These are phyloP conservation scores for Meloidogyne chitwoodi DNA, from an alignment of 1,140 invertebrate genomes.

Conservation along the genomic window DNA sequence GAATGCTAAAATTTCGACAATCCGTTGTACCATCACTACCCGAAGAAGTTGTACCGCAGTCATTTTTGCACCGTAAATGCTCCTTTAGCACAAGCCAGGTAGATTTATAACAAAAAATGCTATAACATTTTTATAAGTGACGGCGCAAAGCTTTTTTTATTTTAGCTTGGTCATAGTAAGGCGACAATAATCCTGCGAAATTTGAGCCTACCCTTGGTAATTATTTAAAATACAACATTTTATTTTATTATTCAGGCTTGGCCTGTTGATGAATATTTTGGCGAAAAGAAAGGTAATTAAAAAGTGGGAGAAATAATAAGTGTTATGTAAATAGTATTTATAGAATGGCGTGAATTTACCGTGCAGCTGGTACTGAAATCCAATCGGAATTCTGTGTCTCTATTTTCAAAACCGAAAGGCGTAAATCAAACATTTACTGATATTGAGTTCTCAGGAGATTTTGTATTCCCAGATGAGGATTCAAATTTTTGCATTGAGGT, in stretches of 20 bases:
- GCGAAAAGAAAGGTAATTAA: background rate
- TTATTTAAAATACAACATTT: background rate
- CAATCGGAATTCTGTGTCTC: background rate
- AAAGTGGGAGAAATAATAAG: background rate
- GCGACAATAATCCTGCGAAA: background rate
- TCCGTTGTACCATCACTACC: background rate
- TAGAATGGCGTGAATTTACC: conserved; percentile 10
- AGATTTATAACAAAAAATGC: background rate
- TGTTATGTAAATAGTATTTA: background rate
- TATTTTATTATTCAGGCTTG: background rate
- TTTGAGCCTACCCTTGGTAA: background rate
- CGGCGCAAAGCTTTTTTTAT: background rate
- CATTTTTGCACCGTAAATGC: background rate
- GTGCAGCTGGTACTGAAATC: background rate
- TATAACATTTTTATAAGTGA: background rate
- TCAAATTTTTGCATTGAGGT: background rate
- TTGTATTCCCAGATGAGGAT: conserved; percentile 4
- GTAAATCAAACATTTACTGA: conserved; percentile 7
- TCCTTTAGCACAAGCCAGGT: background rate
- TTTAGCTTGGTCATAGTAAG: conserved; percentile 1
- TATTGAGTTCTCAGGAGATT: conserved; percentile 1
- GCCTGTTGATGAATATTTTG: background rate
- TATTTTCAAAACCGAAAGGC: background rate
- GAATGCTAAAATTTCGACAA: background rate
- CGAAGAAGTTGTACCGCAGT: too few species aligned